These are phyloP conservation scores for Macroglossus sobrinus DNA, from an alignment of 2,113 vertebrate genomes.

Conservation along the genomic window DNA sequence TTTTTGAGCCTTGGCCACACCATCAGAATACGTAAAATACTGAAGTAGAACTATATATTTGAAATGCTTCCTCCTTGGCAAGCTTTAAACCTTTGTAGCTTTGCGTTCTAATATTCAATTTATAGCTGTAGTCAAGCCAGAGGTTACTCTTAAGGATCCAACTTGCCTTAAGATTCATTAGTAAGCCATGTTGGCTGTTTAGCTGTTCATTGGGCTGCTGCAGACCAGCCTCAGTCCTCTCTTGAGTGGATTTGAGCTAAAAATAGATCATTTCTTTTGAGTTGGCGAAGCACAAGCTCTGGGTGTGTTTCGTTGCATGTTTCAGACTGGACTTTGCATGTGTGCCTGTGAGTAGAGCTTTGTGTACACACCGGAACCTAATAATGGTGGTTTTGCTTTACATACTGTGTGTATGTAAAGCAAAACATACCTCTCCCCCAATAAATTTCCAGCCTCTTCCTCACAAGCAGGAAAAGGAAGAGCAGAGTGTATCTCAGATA, in stretches of 20 bases:
- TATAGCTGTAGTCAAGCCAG: not conserved
- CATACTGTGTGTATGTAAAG: not conserved
- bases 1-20: not conserved
- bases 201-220: not conserved
- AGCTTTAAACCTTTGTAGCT: not conserved
- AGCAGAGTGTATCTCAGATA: not conserved
- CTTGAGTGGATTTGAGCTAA: conserved; percentile 20
- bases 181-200: not conserved
- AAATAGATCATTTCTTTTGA: conserved; percentile 30
- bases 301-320: conserved; percentile 6
- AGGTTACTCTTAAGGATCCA: not conserved
- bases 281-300: not conserved
- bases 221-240: not conserved
- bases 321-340: not conserved
- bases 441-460: not conserved
- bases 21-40: not conserved
- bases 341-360: not conserved
- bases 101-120: not conserved
- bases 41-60: not conserved
- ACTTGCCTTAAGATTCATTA: not conserved
- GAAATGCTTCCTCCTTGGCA: not conserved
- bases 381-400: not conserved
- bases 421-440: no score
- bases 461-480: not conserved
- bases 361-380: not conserved